Percentiles rank a stretch among this genome's conserved stretches.
These are phyloP conservation scores for Carlito syrichta DNA, from an alignment of 2,113 vertebrate genomes.

Conservation along the genomic window DNA sequence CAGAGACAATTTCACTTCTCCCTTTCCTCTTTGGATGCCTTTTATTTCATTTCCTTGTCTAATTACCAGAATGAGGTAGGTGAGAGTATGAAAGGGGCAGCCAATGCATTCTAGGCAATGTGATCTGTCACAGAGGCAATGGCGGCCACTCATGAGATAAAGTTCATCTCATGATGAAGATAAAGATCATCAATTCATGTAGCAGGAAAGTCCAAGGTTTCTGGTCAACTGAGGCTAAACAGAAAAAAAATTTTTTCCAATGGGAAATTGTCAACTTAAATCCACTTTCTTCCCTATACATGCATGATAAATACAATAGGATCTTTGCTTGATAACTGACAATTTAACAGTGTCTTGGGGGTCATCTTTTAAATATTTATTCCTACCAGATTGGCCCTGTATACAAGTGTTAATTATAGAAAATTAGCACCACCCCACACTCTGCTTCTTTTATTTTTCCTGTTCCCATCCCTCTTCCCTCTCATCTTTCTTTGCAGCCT, in stretches of 20 bases:
- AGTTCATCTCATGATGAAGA: background rate
- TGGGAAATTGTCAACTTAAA: background rate
- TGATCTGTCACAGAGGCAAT: background rate
- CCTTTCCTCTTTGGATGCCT: background rate
- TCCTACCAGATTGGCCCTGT: background rate
- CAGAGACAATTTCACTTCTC: background rate
- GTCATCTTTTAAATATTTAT: background rate
- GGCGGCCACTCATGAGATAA: background rate
- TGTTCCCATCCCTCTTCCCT: background rate
- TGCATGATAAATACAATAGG: background rate
- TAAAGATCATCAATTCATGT: background rate
- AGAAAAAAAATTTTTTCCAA: background rate
- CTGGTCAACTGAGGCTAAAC: background rate
- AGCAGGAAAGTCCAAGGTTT: background rate
- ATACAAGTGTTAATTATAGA: background rate
- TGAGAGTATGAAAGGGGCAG: background rate
- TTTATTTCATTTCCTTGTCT: background rate
- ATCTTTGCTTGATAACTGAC: background rate
- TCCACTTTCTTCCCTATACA: background rate
- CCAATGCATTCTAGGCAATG: rapidly evolving
- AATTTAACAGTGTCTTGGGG: background rate
- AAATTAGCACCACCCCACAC: background rate
- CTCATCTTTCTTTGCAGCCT: background rate
- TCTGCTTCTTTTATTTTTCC: background rate
- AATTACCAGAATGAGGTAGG: background rate